Evolutionary conservation across 2,113 vertebrate genomes (phyloP).

Genomic region (Elanoides forficatus): DNA sequence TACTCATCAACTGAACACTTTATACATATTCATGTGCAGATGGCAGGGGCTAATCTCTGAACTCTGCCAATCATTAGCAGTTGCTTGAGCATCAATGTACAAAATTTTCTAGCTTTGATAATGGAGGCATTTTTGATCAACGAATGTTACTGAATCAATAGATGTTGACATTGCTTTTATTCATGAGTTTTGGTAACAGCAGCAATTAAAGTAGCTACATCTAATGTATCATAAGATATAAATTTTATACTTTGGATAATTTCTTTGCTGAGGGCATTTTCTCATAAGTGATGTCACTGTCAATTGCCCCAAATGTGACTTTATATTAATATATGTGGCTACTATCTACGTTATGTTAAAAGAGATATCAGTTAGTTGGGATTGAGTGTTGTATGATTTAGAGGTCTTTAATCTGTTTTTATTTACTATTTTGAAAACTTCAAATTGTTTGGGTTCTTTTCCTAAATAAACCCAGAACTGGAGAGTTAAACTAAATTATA

Average conservation of each 20-base stretch:
- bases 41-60: neutral
- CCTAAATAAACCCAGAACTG: neutral
- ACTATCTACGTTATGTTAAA: neutral
- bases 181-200: neutral
- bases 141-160: neutral
- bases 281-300: neutral
- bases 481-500: neutral
- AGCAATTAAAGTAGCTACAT: neutral
- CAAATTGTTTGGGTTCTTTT: neutral
- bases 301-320: neutral
- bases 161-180: neutral
- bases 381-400: neutral
- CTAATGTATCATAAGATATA: neutral
- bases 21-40: slow-evolving; percentile 6
- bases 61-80: neutral
- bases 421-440: neutral
- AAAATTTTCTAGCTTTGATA: neutral
- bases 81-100: neutral
- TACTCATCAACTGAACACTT: neutral
- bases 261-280: neutral
- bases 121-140: neutral
- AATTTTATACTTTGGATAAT: neutral
- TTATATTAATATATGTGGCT: neutral
- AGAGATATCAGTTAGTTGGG: neutral
- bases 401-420: neutral